Evolutionary conservation across 2,797 vertebrate species (phyloP), one percentile per base, ranked within the genome.

Genomic region (Lepilemur ruficaudatus): DNA sequence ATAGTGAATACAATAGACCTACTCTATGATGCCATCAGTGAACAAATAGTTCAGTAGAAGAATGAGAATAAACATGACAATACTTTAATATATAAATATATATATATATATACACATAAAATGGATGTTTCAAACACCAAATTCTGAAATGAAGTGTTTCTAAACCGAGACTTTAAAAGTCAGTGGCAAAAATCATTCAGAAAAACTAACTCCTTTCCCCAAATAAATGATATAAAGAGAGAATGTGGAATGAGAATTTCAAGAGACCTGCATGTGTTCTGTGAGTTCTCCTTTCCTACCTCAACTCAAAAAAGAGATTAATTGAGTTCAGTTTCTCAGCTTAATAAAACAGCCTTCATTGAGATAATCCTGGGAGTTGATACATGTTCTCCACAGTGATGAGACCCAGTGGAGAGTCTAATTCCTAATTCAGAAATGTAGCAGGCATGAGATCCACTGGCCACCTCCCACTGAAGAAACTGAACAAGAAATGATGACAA

Each of bases 81-180:
- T 55, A 46, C 25, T 11, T 86, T 93, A 72, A 76, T 30, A 59
- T 43, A 52, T 46, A 73, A 67, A 84, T 6, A 20, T 4, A 30
- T 4, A 73, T 7, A 22, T 2, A 23, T 2, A 73, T 7, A 22
- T 2, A 23, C 1, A 30, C 3, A n/a, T 22, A 38, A 88, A 70
- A 59, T 59, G 46, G n/a, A 72, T 57, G 5, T 88, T 85, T 89
- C 48, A 81, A 67, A 17, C 30, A 79, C 6, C 10, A 32, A 48
- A 57, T 85, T 93, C 15, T 20, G 41, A 79, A 80, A 69, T 43
- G 28, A 61, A 11, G 52, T 80, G 28, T 17, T 65, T 11, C 1
- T 72, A 89, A 93, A 63, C 17, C 82, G 94, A 94, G 46, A 91
- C 43, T 86, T 91, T 78, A 78, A 76, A 93, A 95, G 73, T 61